Percentiles rank a stretch among this genome's conserved stretches.
Conservation (phyloP, 2,113 vertebrate species). For the Pantherophis guttatus region DNA sequence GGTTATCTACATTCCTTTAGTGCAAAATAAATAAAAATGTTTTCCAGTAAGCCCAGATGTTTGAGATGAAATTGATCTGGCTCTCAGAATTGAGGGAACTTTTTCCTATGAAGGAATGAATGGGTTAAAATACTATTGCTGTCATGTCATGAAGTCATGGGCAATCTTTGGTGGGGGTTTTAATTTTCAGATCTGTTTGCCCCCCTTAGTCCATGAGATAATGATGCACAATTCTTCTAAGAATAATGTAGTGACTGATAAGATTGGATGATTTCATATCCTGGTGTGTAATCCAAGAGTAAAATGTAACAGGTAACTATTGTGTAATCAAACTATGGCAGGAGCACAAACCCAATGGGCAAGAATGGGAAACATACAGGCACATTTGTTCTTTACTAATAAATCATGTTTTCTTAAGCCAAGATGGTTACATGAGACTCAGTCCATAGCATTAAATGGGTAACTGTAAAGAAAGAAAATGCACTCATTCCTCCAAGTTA, state of each 20-base stretch:
- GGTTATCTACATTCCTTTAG: neutral
- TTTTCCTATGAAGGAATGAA: neutral
- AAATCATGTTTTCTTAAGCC: neutral
- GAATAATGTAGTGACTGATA: neutral
- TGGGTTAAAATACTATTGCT: neutral
- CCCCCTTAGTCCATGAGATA: neutral
- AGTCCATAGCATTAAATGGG: neutral
- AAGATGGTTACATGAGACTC: neutral
- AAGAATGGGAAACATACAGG: neutral
- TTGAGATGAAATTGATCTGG: neutral
- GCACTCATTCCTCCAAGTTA: neutral
- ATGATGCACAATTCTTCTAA: neutral
- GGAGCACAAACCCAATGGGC: neutral
- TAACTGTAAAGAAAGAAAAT: neutral
- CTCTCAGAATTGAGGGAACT: neutral
- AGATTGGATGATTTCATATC: neutral
- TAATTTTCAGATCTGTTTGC: neutral
- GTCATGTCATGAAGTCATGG: neutral
- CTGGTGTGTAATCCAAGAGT: neutral
- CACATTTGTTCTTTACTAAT: neutral
- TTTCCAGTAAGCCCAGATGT: neutral
- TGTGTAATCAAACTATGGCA: neutral
- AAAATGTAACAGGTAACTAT: neutral
- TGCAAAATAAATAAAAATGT: neutral
- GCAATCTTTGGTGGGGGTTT: neutral